Conservation (phyloP, 2,113 vertebrate genomes). For the Oxyruncus cristatus region DNA sequence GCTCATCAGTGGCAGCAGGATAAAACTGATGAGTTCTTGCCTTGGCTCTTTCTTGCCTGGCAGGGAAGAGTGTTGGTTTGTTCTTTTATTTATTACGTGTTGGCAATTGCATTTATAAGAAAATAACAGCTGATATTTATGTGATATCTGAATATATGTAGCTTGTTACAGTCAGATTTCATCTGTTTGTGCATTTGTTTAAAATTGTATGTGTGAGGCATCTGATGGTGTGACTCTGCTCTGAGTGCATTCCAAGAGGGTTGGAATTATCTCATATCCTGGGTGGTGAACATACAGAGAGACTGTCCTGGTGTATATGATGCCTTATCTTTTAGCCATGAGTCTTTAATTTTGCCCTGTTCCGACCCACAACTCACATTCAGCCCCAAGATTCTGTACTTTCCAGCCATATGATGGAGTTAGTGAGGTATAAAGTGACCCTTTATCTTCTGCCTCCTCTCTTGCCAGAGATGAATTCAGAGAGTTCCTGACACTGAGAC, state of each 20-base stretch:
- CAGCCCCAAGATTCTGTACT: not conserved
- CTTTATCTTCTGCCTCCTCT: not conserved
- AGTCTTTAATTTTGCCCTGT: not conserved
- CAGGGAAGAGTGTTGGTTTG: slow-evolving; percentile 20
- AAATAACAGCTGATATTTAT: slow-evolving; percentile 63
- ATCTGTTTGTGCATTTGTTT: slow-evolving; percentile 23
- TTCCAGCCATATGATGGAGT: not conserved
- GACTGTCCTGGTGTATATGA: not conserved
- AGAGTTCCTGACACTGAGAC: not conserved
- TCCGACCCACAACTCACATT: not conserved
- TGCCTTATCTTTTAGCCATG: not conserved
- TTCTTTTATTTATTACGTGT: slow-evolving; percentile 47
- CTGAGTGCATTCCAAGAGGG: not conserved
- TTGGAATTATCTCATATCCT: not conserved
- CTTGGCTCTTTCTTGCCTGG: slow-evolving; percentile 46
- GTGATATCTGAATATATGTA: not conserved
- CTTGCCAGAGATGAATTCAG: not conserved
- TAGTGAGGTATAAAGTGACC: not conserved
- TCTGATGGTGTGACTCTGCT: not conserved
- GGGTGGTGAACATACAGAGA: not conserved
- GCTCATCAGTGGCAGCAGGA: slow-evolving; percentile 13
- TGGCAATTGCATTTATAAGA: slow-evolving; percentile 54
- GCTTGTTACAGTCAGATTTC: slow-evolving; percentile 31
- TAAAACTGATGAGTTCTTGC: not conserved
- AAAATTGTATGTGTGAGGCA: not conserved